A percentile compares a stretch with the other conserved stretches of the same genome.
These are phyloP conservation scores for Tenthredo scrophulariae DNA, from an alignment of 2,888 invertebrate species.

Conservation along the genomic window DNA sequence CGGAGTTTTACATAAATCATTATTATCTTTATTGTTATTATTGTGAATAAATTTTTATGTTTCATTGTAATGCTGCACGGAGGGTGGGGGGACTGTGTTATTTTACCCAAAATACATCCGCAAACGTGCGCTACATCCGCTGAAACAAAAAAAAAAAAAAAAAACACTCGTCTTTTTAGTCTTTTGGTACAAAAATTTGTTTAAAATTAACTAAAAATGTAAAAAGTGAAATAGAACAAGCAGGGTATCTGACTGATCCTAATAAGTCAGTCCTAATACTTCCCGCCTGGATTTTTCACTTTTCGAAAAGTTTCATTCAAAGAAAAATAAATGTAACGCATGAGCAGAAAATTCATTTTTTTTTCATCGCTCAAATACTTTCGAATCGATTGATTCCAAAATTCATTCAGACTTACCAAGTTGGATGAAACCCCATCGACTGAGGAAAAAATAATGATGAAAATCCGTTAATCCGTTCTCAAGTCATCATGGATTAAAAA, in stretches of 20 bases:
- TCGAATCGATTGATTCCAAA: not conserved
- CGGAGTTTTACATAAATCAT: not conserved
- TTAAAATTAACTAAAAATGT: not conserved
- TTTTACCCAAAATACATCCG: conserved; percentile 27
- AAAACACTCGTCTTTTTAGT: not conserved
- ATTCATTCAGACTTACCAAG: not conserved
- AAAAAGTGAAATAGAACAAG: not conserved
- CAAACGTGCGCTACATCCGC: conserved; percentile 1
- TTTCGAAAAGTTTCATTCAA: no score
- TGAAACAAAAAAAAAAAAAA: not conserved
- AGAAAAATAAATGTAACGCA: no score
- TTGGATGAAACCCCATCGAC: not conserved
- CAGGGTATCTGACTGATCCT: not conserved
- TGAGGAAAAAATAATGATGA: not conserved
- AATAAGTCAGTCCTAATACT: not conserved
- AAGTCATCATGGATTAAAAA: not conserved
- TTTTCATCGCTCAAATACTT: not conserved
- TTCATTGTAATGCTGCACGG: not conserved
- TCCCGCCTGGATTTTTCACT: no score
- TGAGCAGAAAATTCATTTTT: not conserved
- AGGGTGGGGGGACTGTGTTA: not conserved
- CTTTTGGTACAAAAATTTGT: not conserved
- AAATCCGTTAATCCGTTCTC: not conserved
- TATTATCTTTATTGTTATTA: not conserved
- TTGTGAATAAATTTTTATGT: not conserved